phyloP scores from a whole-genome alignment of 2,113 vertebrate genomes.

The Eptatretus burgeri region DNA sequence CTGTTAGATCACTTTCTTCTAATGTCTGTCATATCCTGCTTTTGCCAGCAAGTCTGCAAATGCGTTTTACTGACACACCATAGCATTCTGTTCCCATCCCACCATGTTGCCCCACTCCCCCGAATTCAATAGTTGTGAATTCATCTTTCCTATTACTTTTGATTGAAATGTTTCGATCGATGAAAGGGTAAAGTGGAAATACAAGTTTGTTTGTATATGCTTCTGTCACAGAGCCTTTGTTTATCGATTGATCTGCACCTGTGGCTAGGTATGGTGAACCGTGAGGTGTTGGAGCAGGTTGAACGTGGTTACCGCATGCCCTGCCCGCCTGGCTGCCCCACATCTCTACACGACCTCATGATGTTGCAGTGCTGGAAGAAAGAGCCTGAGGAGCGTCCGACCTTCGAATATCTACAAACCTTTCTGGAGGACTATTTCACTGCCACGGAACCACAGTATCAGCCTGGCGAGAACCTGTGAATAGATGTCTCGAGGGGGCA shows the following conservation, averaged over 20 bases:
- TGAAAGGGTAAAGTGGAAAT: no score
- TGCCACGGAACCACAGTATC: conserved; percentile 92
- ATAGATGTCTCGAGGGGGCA: conserved; percentile 6
- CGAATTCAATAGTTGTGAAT: no score
- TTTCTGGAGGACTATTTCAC: conserved; percentile 99
- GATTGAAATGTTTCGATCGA: no score
- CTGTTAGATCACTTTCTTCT: no score
- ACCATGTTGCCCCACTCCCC: no score
- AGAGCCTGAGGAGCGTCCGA: conserved; percentile 74
- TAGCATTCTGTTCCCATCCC: no score
- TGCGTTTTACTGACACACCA: no score
- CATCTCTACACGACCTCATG: conserved; percentile 57
- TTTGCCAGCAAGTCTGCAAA: no score
- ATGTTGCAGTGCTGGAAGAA: conserved; percentile 99
- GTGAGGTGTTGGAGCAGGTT: conserved; percentile 91
- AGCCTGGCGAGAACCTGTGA: conserved; percentile 91
- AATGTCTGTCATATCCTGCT: no score
- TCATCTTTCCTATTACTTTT: no score
- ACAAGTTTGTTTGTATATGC: no score
- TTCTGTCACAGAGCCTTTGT: no score
- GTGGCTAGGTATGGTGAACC: conserved; percentile 77
- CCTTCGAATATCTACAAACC: conserved; percentile 86
- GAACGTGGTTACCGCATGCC: conserved; percentile 89
- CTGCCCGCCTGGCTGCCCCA: conserved; percentile 71
- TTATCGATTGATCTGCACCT: not conserved